Evolutionary conservation across 2,888 invertebrate species (phyloP), one percentile per base, ranked within the genome.

Genomic region (Ichneumoninae sp.): DNA sequence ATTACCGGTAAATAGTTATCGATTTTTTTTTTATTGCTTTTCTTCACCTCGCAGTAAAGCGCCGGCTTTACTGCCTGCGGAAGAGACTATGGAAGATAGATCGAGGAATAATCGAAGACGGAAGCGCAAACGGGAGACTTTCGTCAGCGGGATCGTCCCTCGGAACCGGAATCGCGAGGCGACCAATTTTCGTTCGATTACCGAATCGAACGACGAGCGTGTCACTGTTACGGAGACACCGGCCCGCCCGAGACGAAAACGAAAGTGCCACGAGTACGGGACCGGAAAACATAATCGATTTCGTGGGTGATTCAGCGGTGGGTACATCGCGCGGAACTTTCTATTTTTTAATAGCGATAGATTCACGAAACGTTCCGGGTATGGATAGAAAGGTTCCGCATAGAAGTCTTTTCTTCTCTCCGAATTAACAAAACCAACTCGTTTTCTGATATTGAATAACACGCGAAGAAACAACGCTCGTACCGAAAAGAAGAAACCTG

Each of bases 231-330:
- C 62, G 33, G 19, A n/a, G 60, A 1, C 44, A 3, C 30, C 26
- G 60, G 47, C 4, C 47, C 13, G 33, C n/a, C 62, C 13, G 36
- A 30, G 6, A 66, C 54, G 52, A 66, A 40, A 66, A 54, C 76
- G 50, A 66, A 66, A 76, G 66, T 54, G 13, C 13, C 19, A 62
- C 62, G 30, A 44, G 62, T 26, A 74, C 44, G 74, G 60, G 74
- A 74, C 30, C 19, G 62, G 52, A 40, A 22, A 66, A 54, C 79
- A 16, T 57, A 72, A 80, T 72, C 65, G 72, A 72, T 66, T 72
- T 72, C 52, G 78, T 79, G 36, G 52, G 30, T 54, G 62, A 60
- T 65, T 36, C 54, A 50, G 10, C 52, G 36, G 16, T 75, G 52
- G 22, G 36, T 52, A 26, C 8, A 54, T 66, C 66, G 26, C 36